A percentile compares a stretch with the other conserved stretches of the same genome.
These are phyloP conservation scores for Hirundichthys speculiger DNA, from an alignment of 2,113 vertebrate species.

Conservation along the genomic window DNA sequence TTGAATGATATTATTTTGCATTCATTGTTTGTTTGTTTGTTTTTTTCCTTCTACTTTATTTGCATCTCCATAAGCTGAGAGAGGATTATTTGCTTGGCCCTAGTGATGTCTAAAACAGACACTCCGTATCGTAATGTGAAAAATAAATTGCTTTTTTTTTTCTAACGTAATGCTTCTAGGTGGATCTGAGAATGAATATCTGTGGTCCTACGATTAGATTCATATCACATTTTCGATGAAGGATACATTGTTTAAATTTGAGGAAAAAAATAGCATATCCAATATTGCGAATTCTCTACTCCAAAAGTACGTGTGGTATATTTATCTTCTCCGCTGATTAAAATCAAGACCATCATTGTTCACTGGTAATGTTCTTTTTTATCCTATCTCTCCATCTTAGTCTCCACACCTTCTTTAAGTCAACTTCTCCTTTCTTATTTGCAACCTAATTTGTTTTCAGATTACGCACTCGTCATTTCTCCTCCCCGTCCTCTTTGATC, in stretches of 20 bases:
- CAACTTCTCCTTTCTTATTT: not conserved
- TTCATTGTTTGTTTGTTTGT: conserved; percentile 67
- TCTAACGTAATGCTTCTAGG: conserved; percentile 34
- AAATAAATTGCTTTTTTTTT: conserved; percentile 74
- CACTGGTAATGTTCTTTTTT: not conserved
- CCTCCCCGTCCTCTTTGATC: too few species aligned
- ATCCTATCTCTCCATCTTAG: not conserved
- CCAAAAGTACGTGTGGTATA: not conserved
- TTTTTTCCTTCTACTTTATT: conserved; percentile 65
- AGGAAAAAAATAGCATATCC: not conserved
- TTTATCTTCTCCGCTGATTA: conserved; percentile 7
- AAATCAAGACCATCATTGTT: conserved; percentile 8
- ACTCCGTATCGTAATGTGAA: conserved; percentile 47
- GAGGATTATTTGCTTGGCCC: conserved; percentile 64
- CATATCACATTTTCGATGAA: conserved; percentile 27
- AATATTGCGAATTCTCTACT: not conserved
- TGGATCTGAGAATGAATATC: conserved; percentile 54
- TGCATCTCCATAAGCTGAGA: conserved; percentile 70
- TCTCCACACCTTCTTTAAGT: too few species aligned
- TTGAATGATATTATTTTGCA: conserved; percentile 65
- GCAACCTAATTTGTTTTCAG: too few species aligned
- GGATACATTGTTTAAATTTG: conserved; percentile 14
- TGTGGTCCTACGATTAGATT: conserved; percentile 44
- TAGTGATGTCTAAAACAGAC: conserved; percentile 53
- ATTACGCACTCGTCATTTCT: too few species aligned